Evolutionary conservation across 2,888 invertebrate species (phyloP).

Genomic region (Sthenelais limicola): DNA sequence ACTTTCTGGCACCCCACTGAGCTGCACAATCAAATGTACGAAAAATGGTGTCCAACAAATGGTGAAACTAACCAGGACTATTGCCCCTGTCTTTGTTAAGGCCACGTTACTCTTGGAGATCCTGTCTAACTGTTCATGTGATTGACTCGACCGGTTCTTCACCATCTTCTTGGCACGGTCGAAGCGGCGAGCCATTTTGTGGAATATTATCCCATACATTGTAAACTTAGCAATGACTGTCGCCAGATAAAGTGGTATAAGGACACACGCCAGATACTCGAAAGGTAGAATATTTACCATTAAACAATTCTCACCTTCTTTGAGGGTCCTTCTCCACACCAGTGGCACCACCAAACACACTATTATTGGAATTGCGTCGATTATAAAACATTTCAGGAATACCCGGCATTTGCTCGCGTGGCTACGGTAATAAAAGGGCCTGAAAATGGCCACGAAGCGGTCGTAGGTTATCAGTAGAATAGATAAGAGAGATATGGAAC

Average conservation of each 20-base stretch:
- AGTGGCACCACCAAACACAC: conserved; percentile 24
- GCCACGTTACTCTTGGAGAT: conserved; percentile 33
- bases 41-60: conserved; percentile 34
- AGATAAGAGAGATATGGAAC: conserved; percentile 32
- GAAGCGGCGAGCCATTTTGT: conserved; percentile 29
- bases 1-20: background rate
- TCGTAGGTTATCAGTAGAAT: conserved; percentile 35
- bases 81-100: conserved; percentile 29
- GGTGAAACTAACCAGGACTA: conserved; percentile 30
- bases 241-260: conserved; percentile 26
- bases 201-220: conserved; percentile 39
- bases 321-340: conserved; percentile 2
- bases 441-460: conserved; percentile 33
- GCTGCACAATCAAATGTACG: conserved; percentile 30
- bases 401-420: conserved; percentile 7
- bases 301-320: background rate
- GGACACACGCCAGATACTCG: conserved; percentile 14
- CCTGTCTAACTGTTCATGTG: conserved; percentile 3
- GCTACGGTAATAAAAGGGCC: conserved; percentile 41
- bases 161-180: conserved; percentile 29
- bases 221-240: background rate
- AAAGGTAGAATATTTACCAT: conserved; percentile 29
- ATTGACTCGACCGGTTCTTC: background rate
- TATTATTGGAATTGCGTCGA: conserved; percentile 15
- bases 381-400: conserved; percentile 21